Base-by-base conservation (phyloP, 2,888 invertebrate species). In the Entomobrya proxima region DNA sequence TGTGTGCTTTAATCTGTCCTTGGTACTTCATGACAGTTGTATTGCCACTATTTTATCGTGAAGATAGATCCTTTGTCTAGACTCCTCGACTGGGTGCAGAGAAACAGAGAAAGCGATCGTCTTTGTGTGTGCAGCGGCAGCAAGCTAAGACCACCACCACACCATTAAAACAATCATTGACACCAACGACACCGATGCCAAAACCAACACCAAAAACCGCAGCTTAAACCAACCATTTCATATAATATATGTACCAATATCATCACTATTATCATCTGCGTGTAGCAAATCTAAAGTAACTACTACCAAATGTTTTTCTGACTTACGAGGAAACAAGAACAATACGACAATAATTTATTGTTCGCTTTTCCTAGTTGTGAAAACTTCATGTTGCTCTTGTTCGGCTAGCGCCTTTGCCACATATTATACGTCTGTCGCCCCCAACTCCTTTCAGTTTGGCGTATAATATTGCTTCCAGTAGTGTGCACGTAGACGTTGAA, bases 261-360 rank as follows among this genome's bases (percentile, higher is more conserved):
- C 37, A 64, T 64, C 64, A 35, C 37, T 37, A 37, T 61, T 21
- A 3, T 18, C 37, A 27, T 58, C 27, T 27, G 35, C 35, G 18
- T n/a, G 21, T 37, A 32, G 18, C 18, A 37, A 37, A 64, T 35
- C 52, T 40, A 61, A 40, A 58, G 32, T 27, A 58, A 32, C 55
- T 11, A 13, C 72, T 27, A 64, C 44, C 32, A 75, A 81, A 37
- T 72, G 58, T 47, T 30, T 61, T 40, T 50, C 55, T 50, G 35
- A 58, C 18, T 40, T 77, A 61, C 58, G 30, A 77, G 47, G 13
- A 32, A 27, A 18, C 32, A 44, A n/a, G 72, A 52, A 44, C 52
- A 52, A 69, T 30, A 47, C 44, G 84, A 85, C 85, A 79, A 24
- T 35, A 79, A 85, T 85, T 85, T 85, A 85, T 85, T 47, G 85